Conservation (phyloP, 2,113 vertebrate species). For the Mus pahari region DNA sequence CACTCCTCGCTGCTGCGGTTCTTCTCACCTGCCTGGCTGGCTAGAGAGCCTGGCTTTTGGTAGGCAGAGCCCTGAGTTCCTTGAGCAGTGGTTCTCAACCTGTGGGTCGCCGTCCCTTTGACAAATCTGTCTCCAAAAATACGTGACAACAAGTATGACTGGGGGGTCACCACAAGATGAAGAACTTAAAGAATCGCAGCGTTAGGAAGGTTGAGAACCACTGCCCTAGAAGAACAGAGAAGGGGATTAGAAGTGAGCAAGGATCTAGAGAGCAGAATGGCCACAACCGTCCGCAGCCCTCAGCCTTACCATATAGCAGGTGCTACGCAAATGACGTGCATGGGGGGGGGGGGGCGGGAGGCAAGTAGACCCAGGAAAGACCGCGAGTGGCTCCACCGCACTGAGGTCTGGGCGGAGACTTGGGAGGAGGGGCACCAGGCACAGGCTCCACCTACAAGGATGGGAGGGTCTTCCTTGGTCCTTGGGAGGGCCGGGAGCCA, state of each 20-base stretch:
- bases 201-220: not conserved
- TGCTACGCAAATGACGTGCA: not conserved
- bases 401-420: not conserved
- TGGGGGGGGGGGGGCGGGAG: not conserved
- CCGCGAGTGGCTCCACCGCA: rapidly evolving
- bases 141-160: not conserved
- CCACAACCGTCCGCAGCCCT: not conserved
- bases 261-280: too few species aligned
- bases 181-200: not conserved
- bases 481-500: not conserved
- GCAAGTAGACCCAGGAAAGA: not conserved
- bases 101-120: not conserved
- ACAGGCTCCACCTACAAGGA: not conserved
- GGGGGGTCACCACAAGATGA: not conserved
- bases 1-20: not conserved
- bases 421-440: not conserved
- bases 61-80: not conserved
- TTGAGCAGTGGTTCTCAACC: not conserved
- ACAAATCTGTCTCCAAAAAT: not conserved
- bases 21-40: not conserved
- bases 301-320: not conserved
- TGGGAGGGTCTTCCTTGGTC: not conserved
- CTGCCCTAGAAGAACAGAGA: not conserved
- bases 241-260: not conserved
- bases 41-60: too few species aligned